These are phyloP conservation scores for Ptychodera flava DNA, from an alignment of 35 echinoderm and acorn worm species.

Conservation along the genomic window DNA sequence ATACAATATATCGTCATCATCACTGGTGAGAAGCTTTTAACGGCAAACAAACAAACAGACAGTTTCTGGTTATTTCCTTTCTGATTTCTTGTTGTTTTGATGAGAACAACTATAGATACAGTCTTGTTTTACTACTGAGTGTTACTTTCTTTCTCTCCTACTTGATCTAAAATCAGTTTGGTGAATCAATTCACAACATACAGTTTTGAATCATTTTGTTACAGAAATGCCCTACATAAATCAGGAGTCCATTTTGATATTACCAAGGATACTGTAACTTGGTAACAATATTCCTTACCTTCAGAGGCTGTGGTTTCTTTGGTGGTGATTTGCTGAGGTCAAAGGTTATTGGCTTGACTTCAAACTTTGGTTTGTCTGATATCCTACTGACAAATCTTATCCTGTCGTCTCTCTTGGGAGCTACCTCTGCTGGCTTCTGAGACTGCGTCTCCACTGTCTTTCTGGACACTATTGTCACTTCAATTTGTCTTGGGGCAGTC, in stretches of 20 bases:
- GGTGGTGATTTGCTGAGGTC: not conserved
- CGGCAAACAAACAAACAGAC: not conserved
- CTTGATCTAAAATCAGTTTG: too few species aligned
- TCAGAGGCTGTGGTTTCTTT: not conserved
- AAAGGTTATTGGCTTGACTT: not conserved
- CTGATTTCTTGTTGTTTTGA: too few species aligned
- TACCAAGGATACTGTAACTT: not conserved
- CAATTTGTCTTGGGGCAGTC: not conserved
- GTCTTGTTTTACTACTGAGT: too few species aligned
- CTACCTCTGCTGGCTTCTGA: not conserved
- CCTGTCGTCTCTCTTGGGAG: not conserved
- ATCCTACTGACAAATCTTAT: not conserved
- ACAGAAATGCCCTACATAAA: too few species aligned
- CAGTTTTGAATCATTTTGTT: too few species aligned
- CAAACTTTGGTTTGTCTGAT: not conserved
- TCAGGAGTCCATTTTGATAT: too few species aligned
- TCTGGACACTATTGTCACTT: too few species aligned
- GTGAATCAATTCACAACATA: too few species aligned
- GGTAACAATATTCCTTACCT: not conserved
- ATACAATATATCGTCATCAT: not conserved
- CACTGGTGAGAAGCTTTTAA: not conserved
- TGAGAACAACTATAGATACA: too few species aligned
- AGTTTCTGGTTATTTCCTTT: too few species aligned
- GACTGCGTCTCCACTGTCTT: not conserved
- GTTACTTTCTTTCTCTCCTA: too few species aligned